Evolutionary conservation across 2,113 vertebrate species (phyloP), one percentile per base, ranked within the genome.

Genomic region (Pionites leucogaster): DNA sequence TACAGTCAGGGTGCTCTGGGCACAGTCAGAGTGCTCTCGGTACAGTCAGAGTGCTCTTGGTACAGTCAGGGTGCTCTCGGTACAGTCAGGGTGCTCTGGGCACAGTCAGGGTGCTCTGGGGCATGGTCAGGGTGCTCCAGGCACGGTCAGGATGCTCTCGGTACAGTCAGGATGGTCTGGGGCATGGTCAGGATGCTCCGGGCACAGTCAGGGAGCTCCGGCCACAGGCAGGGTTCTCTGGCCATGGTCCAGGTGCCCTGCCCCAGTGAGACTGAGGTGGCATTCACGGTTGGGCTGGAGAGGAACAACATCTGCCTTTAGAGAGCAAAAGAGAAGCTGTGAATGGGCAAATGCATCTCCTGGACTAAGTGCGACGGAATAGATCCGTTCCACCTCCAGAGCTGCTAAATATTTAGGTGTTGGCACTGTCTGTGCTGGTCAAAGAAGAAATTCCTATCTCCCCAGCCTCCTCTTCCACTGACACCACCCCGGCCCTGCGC

Each of bases 121-220:
- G 25, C 9, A 52, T 14, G 3, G 28, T 7, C 52, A 17, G 10
- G 28, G 2, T 29, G 52, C 28, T 11, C 52, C 0, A 0, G 17
- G 25, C 1, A 52, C 15, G 3, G 25, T 16, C 9, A 28, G 50
- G 50, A 2, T 52, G 50, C 25, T 52, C 49, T 2, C 0, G 24
- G 24, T 1, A 50, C 49, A 50, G 49, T 14, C 46, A 20, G 46
- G 10, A 0, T 46, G 44, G 24, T 25, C 25, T 10, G 2, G 14
- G 8, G 25, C 14, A 52, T 5, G 6, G 50, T 28, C 50, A 52
- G 15, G 50, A 1, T 52, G 50, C 50, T 52, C 9, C 4, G 27
- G 50, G 49, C 49, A 49, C 6, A 7, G 49, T 25, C 24, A 25
- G 47, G 24, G 13, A 3, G 49, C 49, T 50, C 49, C 6, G 4